Conservation (phyloP, 2,888 invertebrate species). For the Erebia ligea region DNA sequence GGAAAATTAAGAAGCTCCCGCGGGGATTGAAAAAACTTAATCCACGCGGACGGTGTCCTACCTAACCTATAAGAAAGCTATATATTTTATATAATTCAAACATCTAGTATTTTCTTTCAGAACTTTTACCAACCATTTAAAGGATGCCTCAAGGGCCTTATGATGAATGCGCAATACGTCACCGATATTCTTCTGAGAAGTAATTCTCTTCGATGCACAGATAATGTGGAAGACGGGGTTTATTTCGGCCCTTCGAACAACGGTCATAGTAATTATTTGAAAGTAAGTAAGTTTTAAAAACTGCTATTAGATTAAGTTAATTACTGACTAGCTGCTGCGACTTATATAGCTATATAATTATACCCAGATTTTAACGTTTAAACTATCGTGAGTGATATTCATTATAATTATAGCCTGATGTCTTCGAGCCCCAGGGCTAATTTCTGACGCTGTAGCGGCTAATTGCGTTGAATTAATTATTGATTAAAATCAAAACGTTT, state of each 20-base stretch:
- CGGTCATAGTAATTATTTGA: slow-evolving; percentile 86
- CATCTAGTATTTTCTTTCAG: slow-evolving; percentile 55
- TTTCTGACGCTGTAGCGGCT: no score
- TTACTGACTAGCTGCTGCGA: not conserved
- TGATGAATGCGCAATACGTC: slow-evolving; percentile 86
- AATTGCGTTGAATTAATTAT: no score
- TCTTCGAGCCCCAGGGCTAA: no score
- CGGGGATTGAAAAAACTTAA: no score
- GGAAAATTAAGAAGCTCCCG: no score
- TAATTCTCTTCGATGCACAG: slow-evolving; percentile 90
- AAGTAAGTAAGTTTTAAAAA: slow-evolving; percentile 61
- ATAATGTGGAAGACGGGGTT: slow-evolving; percentile 90
- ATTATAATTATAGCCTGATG: no score
- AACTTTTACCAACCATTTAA: slow-evolving; percentile 87
- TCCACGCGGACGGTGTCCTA: no score
- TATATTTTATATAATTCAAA: no score
- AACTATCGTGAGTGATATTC: no score
- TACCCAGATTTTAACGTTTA: no score
- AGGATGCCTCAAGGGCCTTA: slow-evolving; percentile 92
- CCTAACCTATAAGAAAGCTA: no score
- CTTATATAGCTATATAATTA: no score
- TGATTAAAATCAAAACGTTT: slow-evolving; percentile 30
- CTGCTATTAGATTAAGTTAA: not conserved
- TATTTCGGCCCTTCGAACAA: slow-evolving; percentile 89
- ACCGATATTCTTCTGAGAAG: slow-evolving; percentile 82